Evolutionary conservation across 2,888 invertebrate species (phyloP).

Genomic region (Hypena proboscidalis): DNA sequence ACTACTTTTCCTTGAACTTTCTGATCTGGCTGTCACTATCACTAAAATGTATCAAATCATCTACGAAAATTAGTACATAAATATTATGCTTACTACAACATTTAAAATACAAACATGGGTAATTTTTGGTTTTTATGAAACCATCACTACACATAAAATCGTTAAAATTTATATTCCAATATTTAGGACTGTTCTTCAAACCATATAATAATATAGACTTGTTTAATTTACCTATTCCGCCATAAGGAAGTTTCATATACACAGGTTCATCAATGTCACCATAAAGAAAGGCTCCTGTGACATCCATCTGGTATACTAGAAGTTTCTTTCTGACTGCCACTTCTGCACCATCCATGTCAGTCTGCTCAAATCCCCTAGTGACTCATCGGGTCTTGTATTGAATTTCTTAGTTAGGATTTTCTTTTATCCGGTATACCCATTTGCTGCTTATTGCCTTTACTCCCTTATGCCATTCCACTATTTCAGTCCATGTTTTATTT

Average conservation of each 20-base stretch:
- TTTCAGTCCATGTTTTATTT: background rate
- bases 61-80: no score
- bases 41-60: constrained; percentile 6
- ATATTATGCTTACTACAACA: background rate
- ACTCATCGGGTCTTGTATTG: constrained; percentile 3
- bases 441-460: background rate
- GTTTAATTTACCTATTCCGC: background rate
- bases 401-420: background rate
- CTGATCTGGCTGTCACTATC: no score
- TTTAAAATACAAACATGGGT: background rate
- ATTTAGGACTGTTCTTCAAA: constrained; percentile 3
- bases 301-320: background rate
- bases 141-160: background rate
- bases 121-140: background rate
- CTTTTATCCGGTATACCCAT: constrained; percentile 1
- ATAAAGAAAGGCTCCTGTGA: constrained; percentile 2
- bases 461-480: background rate
- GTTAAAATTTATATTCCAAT: constrained; percentile 5
- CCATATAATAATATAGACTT: constrained; percentile 1
- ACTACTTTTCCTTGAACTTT: no score
- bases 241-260: constrained; percentile 2
- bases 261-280: background rate
- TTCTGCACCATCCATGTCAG: background rate
- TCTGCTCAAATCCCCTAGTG: constrained; percentile 1
- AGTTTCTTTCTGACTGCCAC: background rate